Evolutionary conservation across 2,888 invertebrate genomes (phyloP).

Genomic region (Bembecia ichneumoniformis): DNA sequence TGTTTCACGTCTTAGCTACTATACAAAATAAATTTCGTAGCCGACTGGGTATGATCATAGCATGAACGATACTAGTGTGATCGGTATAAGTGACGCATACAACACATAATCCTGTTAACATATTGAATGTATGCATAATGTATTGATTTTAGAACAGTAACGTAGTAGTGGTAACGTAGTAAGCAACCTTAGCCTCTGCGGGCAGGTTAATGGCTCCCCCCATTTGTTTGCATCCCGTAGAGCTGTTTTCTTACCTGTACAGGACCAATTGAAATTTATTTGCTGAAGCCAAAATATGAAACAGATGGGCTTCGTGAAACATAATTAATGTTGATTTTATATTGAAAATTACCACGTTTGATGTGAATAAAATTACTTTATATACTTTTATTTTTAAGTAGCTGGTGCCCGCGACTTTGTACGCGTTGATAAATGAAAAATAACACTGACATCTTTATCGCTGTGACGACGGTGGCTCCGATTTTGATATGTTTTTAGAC

Average conservation of each 20-base stretch:
- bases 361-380: too few species aligned
- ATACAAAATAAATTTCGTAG: too few species aligned
- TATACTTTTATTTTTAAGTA: too few species aligned
- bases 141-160: conserved; percentile 11
- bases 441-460: too few species aligned
- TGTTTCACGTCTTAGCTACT: too few species aligned
- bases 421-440: too few species aligned
- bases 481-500: too few species aligned
- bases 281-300: conserved; percentile 12
- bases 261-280: conserved; percentile 14
- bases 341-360: not conserved
- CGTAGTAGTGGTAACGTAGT: conserved; percentile 6
- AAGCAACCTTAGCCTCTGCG: conserved; percentile 14
- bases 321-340: conserved; percentile 10
- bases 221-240: conserved; percentile 23
- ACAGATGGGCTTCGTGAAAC: conserved; percentile 9
- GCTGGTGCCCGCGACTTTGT: too few species aligned
- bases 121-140: conserved; percentile 7
- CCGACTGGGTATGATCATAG: too few species aligned
- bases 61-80: not conserved
- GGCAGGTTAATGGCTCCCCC: conserved; percentile 17
- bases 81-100: not conserved
- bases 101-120: not conserved
- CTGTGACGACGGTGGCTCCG: too few species aligned
- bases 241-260: conserved; percentile 17